Conservation (phyloP, 2,888 invertebrate genomes). For the Hirtodrosophila duncani region DNA sequence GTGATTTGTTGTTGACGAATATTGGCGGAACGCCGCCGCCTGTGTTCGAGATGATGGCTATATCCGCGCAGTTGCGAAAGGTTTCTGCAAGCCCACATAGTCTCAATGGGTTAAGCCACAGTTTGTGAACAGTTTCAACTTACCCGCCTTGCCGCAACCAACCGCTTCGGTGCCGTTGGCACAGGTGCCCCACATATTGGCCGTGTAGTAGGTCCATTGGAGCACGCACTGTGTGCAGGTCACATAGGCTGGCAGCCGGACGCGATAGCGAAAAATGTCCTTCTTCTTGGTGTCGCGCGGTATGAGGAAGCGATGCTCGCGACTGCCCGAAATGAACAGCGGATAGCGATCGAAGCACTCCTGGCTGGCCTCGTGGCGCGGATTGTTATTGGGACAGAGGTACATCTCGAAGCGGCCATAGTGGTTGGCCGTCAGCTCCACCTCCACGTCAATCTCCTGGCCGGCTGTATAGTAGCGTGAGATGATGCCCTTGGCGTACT, state of each 20-base stretch:
- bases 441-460: conserved; percentile 91
- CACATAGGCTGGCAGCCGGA: conserved; percentile 88
- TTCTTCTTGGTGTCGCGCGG: conserved; percentile 86
- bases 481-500: conserved; percentile 91
- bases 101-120: neutral
- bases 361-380: conserved; percentile 86
- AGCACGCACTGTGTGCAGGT: conserved; percentile 93
- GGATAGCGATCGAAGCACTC: conserved; percentile 91
- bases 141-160: conserved; percentile 89
- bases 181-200: conserved; percentile 94
- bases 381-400: conserved; percentile 92
- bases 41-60: conserved; percentile 88
- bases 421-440: conserved; percentile 94
- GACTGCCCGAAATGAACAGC: conserved; percentile 85
- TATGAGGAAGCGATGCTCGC: conserved; percentile 85
- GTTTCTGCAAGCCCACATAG: conserved; percentile 81
- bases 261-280: conserved; percentile 83
- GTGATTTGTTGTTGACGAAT: conserved; percentile 84
- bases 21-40: conserved; percentile 86
- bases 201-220: conserved; percentile 94
- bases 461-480: conserved; percentile 89
- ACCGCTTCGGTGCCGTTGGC: conserved; percentile 91
- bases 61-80: conserved; percentile 93
- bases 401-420: conserved; percentile 91
- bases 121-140: neutral